Conservation (phyloP, 2,797 vertebrate genomes). For the Myiotriccus ornatus region DNA sequence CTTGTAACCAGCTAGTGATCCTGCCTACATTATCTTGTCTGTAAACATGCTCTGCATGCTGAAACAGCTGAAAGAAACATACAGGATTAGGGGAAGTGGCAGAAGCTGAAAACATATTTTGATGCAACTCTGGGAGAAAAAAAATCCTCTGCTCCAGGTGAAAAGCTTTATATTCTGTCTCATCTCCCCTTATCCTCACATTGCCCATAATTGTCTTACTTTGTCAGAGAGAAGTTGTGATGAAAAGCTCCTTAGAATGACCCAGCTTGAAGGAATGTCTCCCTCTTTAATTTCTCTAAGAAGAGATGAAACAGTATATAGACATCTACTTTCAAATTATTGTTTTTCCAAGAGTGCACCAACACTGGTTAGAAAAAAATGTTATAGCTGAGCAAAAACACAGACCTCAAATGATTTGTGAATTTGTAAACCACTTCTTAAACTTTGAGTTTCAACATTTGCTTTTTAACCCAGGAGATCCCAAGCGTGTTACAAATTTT, state of each 20-base stretch:
- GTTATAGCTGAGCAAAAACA: neutral
- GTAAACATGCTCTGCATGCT: constrained; percentile 27
- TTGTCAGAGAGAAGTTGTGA: neutral
- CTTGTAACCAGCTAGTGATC: constrained; percentile 29
- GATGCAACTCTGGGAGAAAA: neutral
- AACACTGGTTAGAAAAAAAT: neutral
- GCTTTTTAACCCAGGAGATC: neutral
- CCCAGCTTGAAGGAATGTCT: neutral
- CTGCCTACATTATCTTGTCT: constrained; percentile 14
- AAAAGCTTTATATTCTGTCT: constrained; percentile 14
- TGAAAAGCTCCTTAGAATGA: neutral
- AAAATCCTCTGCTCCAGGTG: neutral
- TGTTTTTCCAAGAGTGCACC: neutral
- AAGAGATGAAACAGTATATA: neutral
- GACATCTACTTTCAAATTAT: neutral
- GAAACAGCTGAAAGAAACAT: constrained; percentile 41
- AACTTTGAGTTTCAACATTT: neutral
- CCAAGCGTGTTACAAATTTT: neutral
- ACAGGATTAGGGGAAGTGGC: constrained; percentile 40
- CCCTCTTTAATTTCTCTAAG: neutral
- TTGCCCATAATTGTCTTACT: neutral
- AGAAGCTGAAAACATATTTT: constrained; percentile 36
- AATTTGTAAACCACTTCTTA: neutral
- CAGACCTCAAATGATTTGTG: neutral
- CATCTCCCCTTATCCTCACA: neutral